Evolutionary conservation across 2,888 invertebrate species (phyloP), one percentile per base, ranked within the genome.

Genomic region (Drosophila antonietae): DNA sequence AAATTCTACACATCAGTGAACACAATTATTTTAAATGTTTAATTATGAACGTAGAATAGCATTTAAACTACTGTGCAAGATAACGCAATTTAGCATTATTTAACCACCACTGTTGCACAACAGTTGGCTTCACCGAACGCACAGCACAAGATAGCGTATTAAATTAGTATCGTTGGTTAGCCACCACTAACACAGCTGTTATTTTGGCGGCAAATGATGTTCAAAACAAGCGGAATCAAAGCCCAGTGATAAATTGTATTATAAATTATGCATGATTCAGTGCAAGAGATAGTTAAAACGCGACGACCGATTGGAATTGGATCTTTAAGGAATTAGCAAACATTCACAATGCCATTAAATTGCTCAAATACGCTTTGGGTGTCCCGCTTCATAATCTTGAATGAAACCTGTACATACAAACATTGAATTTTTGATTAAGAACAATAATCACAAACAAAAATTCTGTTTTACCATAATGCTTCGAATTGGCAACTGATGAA

Each of bases 201-300:
- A 64, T 76, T 80, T 80, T 78, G 73, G 78, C 78, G 78, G 69
- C 73, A 76, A 69, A 53, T 67, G 53, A 60, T 53, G 46, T 68
- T 80, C 61, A 69, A 80, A 72, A 72, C 80, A 75, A 71, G 65
- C 60, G 12, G 35, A 52, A 60, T 15, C 47, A 49, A 18, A 55
- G 14, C 46, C 55, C 67, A 67, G 77, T 80, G 55, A 69, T 28
- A 10, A 43, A 46, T 44, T 35, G 39, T 14, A 43, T 39, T 8
- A 28, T 15, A 37, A 31, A 75, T 20, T n/a, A 77, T 77, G 77
- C 61, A 64, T 41, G 74, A 67, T 20, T 53, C 39, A 15, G 47
- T 47, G n/a, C 68, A 84, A 41, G 90, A 91, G 46, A 31, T 88
- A 20, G 39, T 74, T n/a, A 77, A 78, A 64, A 77, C 81, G n/a